Percentiles rank a stretch among this genome's conserved stretches.
These are phyloP conservation scores for Drosophila saltans DNA, from an alignment of 1,140 invertebrate genomes.

Conservation along the genomic window DNA sequence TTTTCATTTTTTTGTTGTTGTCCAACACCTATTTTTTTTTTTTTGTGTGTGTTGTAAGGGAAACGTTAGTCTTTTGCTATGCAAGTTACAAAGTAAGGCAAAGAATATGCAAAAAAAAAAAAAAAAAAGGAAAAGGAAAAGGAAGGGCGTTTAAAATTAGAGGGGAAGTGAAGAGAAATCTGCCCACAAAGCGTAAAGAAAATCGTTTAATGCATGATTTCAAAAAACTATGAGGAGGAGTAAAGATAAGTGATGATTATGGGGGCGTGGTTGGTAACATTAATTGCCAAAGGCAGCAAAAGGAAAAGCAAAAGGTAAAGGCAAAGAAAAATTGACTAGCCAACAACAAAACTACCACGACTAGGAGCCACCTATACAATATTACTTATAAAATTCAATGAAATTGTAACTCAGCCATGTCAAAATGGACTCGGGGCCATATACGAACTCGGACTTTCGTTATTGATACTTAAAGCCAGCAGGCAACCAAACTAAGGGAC, in stretches of 20 bases:
- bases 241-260: not conserved
- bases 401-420: constrained; percentile 23
- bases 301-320: not conserved
- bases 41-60: constrained; percentile 12
- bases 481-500: constrained; percentile 18
- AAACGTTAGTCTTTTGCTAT: constrained; percentile 41
- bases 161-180: constrained; percentile 25
- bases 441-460: not conserved
- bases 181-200: constrained; percentile 59
- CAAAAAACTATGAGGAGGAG: not conserved
- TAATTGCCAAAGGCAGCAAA: constrained; percentile 5
- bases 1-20: not conserved
- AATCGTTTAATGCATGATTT: constrained; percentile 69
- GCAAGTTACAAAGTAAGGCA: constrained; percentile 20
- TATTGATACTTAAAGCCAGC: constrained; percentile 61
- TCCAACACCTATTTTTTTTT: constrained; percentile 38
- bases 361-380: not conserved
- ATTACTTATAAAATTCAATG: constrained; percentile 3
- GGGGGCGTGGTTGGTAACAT: not conserved
- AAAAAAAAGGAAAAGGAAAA: too few species aligned
- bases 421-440: not conserved
- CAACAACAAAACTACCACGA: not conserved
- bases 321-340: constrained; percentile 3
- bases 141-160: not conserved
- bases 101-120: constrained; percentile 7